Evolutionary conservation across 2,797 vertebrate species (phyloP), one percentile per base, ranked within the genome.

Genomic region (Steatocranus sp.): DNA sequence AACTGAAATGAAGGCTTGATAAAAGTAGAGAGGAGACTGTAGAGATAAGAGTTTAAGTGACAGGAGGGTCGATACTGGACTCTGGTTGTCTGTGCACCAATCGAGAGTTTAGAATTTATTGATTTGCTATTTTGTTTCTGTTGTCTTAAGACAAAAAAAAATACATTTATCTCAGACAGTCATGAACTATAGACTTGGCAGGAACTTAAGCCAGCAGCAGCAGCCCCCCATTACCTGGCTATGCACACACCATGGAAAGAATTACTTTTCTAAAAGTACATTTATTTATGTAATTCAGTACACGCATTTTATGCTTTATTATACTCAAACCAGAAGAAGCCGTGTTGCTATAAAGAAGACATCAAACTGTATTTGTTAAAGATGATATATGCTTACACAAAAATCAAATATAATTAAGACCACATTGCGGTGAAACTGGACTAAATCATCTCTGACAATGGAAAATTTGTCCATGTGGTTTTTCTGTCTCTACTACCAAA

Each of bases 181-280:
- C 63, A 18, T 63, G 49, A 80, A 90, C 56, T 75, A 54, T 14
- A 81, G 43, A 66, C 18, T 75, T 83, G 66, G 74, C 78, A 66
- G 63, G 51, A 18, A 75, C 23, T 34, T 51, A 6, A 75, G 70
- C 18, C 68, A 78, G 75, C 56, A 48, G 75, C 63, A 48, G 75
- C 77, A 30, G 51, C 41, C 12, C 41, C 41, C 68, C 80, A n/a
- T 83, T 50, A 58, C 73, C 46, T 41, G 27, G 63, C 63, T 78
- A 61, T 63, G 32, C 34, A 75, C 56, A n/a, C 76, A 84, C 49
- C 15, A 51, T 14, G 80, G 78, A 82, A 79, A 91, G 8, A 78
- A 91, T 83, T 23, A 74, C 83, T 90, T 82, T 79, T 85, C 68
- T 86, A 90, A 74, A 50, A 78, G 49, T 18, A 23, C 2, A 9